Conservation (phyloP, 2,113 vertebrate genomes). For the Ursus arctos region DNA sequence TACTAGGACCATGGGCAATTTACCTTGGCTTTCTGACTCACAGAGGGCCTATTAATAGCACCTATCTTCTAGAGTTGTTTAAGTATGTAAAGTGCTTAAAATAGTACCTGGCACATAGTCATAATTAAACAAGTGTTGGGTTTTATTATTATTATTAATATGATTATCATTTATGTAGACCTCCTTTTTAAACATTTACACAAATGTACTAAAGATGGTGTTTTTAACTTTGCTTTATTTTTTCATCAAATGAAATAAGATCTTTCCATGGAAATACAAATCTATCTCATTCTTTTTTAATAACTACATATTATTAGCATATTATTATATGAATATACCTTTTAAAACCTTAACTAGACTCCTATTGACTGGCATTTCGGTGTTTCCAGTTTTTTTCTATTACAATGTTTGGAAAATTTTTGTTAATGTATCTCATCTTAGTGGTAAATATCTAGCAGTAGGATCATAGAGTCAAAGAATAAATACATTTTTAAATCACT, state of each 20-base stretch:
- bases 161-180: constrained; percentile 1
- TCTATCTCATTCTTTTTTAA: neutral
- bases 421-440: neutral
- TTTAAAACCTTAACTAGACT: neutral
- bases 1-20: neutral
- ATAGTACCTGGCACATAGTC: neutral
- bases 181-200: constrained; percentile 20
- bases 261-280: neutral
- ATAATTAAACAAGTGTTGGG: constrained; percentile 36
- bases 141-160: constrained; percentile 1
- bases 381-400: neutral
- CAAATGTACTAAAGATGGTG: neutral
- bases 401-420: neutral
- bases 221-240: constrained; percentile 28
- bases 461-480: neutral
- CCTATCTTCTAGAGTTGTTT: neutral
- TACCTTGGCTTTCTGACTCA: constrained; percentile 17
- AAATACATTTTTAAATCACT: neutral
- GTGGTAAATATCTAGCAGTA: neutral
- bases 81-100: constrained; percentile 13
- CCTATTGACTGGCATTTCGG: neutral
- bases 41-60: neutral
- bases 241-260: constrained; percentile 8
- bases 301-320: neutral
- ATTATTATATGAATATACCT: neutral